Evolutionary conservation across 2,797 vertebrate species (phyloP).

Genomic region (Scarus forsteni): DNA sequence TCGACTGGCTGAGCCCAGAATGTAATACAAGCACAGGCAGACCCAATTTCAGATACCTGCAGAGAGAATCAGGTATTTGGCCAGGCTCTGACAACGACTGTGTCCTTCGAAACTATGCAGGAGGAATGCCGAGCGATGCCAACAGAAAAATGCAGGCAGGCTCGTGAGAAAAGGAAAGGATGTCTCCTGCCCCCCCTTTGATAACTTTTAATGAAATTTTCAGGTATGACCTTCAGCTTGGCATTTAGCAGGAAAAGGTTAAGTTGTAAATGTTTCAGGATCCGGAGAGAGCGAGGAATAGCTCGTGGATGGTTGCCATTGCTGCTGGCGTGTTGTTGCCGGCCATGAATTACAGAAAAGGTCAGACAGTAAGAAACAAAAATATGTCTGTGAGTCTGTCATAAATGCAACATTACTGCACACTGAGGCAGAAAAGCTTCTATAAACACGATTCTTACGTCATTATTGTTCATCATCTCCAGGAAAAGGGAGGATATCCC

Average conservation of each 20-base stretch:
- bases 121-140: slow-evolving; percentile 60
- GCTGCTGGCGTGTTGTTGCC: slow-evolving; percentile 32
- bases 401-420: slow-evolving; percentile 32
- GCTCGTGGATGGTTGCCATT: neutral
- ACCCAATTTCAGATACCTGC: slow-evolving; percentile 45
- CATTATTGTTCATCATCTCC: slow-evolving; percentile 12
- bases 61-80: slow-evolving; percentile 62
- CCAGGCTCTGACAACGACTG: slow-evolving; percentile 19
- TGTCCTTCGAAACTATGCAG: slow-evolving; percentile 46
- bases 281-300: slow-evolving; percentile 27
- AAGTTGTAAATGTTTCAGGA: slow-evolving; percentile 36
- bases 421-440: slow-evolving; percentile 3
- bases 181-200: neutral
- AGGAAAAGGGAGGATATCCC: slow-evolving; percentile 7
- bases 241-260: slow-evolving; percentile 34
- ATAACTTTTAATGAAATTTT: slow-evolving; percentile 46
- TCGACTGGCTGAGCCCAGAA: neutral
- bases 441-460: slow-evolving; percentile 2
- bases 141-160: slow-evolving; percentile 54
- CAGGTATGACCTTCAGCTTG: slow-evolving; percentile 43
- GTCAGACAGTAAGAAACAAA: slow-evolving; percentile 45
- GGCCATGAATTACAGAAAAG: slow-evolving; percentile 39
- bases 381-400: slow-evolving; percentile 7
- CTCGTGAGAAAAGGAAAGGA: slow-evolving; percentile 18
- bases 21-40: slow-evolving; percentile 27